Conservation (phyloP, 2,888 invertebrate genomes). For the Tipula unca region DNA sequence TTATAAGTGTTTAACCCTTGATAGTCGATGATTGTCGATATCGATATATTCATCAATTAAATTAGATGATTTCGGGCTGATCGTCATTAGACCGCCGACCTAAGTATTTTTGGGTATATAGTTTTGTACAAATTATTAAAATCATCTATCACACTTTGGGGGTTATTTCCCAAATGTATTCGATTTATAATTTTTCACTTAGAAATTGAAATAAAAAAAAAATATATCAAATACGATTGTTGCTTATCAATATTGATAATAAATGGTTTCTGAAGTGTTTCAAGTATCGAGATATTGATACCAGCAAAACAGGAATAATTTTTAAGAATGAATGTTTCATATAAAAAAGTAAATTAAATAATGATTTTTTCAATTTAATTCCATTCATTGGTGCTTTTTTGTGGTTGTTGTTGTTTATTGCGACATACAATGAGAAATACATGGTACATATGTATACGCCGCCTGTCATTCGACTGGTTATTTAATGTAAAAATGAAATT, state of each 20-base stretch:
- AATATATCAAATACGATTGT: not conserved
- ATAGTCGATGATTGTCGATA: not conserved
- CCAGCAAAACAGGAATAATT: not conserved
- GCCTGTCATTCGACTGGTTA: not conserved
- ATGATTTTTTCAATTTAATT: not conserved
- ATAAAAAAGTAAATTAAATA: not conserved
- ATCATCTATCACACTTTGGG: not conserved
- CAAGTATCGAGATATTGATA: slow-evolving; percentile 14
- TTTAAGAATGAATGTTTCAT: not conserved
- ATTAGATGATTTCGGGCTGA: too few species aligned
- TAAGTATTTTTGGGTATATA: too few species aligned
- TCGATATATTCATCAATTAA: too few species aligned
- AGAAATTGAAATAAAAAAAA: not conserved
- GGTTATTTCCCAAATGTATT: not conserved
- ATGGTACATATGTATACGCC: not conserved
- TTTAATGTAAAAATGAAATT: not conserved
- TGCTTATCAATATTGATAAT: not conserved
- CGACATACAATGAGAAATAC: not conserved
- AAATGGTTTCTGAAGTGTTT: not conserved
- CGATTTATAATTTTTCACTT: not conserved
- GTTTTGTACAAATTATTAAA: not conserved
- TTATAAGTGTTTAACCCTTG: not conserved
- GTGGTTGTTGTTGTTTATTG: not conserved
- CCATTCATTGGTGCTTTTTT: not conserved
- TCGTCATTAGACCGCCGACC: too few species aligned